Evolutionary conservation across 2,888 invertebrate species (phyloP).

Genomic region (Eristalis tenax): DNA sequence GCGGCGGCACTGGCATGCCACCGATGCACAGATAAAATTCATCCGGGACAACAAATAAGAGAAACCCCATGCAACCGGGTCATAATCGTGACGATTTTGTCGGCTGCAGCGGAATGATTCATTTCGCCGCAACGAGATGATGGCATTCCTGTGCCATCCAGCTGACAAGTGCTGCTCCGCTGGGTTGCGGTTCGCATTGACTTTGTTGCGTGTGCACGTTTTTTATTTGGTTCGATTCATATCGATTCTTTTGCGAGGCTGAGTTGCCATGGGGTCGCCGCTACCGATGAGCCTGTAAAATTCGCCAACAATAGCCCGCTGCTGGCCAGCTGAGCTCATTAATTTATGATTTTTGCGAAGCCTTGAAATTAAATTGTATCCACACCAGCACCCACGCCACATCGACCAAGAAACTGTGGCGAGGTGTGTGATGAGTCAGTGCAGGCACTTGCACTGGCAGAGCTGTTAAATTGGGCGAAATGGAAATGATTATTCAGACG

Average conservation of each 20-base stretch:
- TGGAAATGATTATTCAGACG: conserved; percentile 3
- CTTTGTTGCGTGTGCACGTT: neutral
- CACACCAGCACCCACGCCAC: conserved; percentile 1
- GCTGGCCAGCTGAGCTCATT: conserved; percentile 5
- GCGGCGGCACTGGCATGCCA: conserved; percentile 7
- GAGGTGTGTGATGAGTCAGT: conserved; percentile 19
- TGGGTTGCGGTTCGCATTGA: neutral
- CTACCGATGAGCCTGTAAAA: neutral
- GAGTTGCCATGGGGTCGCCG: neutral
- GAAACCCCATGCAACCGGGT: conserved; percentile 29
- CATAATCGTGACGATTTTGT: conserved; percentile 50
- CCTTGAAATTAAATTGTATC: conserved; percentile 19
- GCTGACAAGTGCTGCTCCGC: conserved; percentile 13
- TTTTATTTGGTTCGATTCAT: neutral
- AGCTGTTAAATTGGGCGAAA: conserved; percentile 10
- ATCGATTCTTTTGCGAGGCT: neutral
- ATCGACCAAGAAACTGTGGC: no score
- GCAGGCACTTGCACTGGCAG: conserved; percentile 2
- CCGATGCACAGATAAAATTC: conserved; percentile 11
- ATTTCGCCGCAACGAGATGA: conserved; percentile 28
- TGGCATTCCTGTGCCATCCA: conserved; percentile 14
- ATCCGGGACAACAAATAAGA: conserved; percentile 35
- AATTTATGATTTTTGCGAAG: conserved; percentile 22
- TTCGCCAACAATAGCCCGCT: neutral
- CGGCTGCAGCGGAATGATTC: conserved; percentile 23